Evolutionary conservation across 2,888 invertebrate species (phyloP).

Genomic region (Drosophila phalerata): DNA sequence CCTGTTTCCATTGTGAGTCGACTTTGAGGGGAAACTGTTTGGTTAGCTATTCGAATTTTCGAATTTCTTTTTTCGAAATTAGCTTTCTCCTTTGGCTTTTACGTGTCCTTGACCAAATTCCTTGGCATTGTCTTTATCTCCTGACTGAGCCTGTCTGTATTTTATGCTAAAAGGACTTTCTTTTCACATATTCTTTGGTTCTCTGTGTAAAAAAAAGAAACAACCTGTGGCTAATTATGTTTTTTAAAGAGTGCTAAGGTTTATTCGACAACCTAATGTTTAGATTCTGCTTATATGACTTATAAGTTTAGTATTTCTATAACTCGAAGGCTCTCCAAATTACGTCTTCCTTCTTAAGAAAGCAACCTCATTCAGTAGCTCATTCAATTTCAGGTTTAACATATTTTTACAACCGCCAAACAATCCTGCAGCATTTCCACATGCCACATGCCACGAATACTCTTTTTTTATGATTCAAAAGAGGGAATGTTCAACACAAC

Average conservation of each 20-base stretch:
- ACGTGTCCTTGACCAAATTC: constrained; percentile 81
- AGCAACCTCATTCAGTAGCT: constrained; percentile 6
- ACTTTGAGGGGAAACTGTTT: constrained; percentile 29
- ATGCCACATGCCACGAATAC: constrained; percentile 73
- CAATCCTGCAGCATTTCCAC: constrained; percentile 60
- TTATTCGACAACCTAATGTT: background rate
- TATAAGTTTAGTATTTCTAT: background rate
- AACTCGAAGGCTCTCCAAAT: background rate
- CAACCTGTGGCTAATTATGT: background rate
- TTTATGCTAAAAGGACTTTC: background rate
- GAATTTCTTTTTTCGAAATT: constrained; percentile 14
- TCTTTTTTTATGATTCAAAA: constrained; percentile 53
- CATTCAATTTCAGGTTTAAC: constrained; percentile 49
- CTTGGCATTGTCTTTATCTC: constrained; percentile 32
- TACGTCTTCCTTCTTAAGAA: background rate
- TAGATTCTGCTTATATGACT: background rate
- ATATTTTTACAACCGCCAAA: constrained; percentile 61
- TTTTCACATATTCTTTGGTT: background rate
- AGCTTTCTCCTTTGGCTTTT: constrained; percentile 28
- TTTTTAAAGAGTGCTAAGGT: too few relatives aligned
- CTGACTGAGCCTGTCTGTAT: constrained; percentile 3
- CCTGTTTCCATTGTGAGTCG: constrained; percentile 12
- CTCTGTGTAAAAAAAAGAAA: background rate
- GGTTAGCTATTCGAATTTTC: constrained; percentile 39
- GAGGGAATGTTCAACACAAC: constrained; percentile 25